A percentile compares a stretch with the other conserved stretches of the same genome.
These are phyloP conservation scores for Calameuta idolon DNA, from an alignment of 2,888 invertebrate species.

Conservation along the genomic window DNA sequence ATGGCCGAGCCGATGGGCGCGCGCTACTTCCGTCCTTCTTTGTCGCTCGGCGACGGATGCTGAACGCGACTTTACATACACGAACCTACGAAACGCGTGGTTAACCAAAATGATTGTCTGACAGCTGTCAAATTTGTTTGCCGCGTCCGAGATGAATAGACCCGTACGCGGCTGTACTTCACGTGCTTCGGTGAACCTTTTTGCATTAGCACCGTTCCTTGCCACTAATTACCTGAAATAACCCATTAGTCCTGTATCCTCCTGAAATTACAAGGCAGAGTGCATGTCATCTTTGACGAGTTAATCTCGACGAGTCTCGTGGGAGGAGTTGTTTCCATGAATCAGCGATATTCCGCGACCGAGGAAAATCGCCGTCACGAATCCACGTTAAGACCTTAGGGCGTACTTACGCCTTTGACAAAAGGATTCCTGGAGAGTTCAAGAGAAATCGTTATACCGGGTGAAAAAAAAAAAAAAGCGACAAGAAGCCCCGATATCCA, in stretches of 20 bases:
- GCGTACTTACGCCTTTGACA: conserved; percentile 3
- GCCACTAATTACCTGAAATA: conserved; percentile 60
- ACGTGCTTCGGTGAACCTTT: too few species aligned
- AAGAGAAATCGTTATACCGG: neutral
- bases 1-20: too few species aligned
- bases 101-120: too few species aligned
- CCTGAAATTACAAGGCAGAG: conserved; percentile 49
- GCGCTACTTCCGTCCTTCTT: too few species aligned
- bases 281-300: conserved; percentile 58
- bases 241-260: conserved; percentile 60
- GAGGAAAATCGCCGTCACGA: conserved; percentile 44
- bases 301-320: conserved; percentile 49
- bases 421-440: too few species aligned
- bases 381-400: conserved; percentile 15
- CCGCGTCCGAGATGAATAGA: too few species aligned
- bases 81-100: too few species aligned
- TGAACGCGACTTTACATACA: too few species aligned
- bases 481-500: conserved; percentile 11
- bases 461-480: conserved; percentile 7
- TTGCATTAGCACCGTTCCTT: conserved; percentile 21
- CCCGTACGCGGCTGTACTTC: too few species aligned
- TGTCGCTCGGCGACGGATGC: too few species aligned
- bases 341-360: conserved; percentile 58
- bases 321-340: conserved; percentile 53
- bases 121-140: too few species aligned